Evolutionary conservation across 2,797 vertebrate genomes (phyloP), one percentile per base, ranked within the genome.

Genomic region (Sebastes cheni): DNA sequence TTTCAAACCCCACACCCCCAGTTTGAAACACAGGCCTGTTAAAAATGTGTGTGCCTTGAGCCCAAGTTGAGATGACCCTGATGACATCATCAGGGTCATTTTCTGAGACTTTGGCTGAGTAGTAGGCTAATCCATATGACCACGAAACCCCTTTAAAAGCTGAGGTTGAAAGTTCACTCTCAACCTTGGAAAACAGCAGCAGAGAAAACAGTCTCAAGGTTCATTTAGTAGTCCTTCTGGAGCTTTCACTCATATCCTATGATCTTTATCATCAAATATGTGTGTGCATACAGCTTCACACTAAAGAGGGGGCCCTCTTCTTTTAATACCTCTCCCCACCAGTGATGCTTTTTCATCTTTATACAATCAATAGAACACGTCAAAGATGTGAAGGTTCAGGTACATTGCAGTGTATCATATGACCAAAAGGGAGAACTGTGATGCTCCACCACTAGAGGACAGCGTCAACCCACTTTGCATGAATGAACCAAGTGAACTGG

Each of bases 361-460:
- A 64, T 4, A 39, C 22, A 6, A 58, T 46, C 5, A 69, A 52
- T 4, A 70, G 22, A 20, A 14, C 18, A 54, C n/a, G 27, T 55
- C 18, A n/a, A 7, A 42, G 30, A 34, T 54, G 18, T 39, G 16
- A 13, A 55, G 22, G 7, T 23, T 73, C 8, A 27, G 30, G 39
- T 39, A 39, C 13, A 34, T 16, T 72, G 55, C 8, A 62, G 11
- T 67, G 27, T 39, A 60, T 73, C 23, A 55, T 6, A 25, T 39
- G 39, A 50, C 60, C 34, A 42, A 60, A 46, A 30, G 4, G 14
- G 4, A 73, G 30, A 77, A n/a, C 20, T 65, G 5, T 56, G 34
- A 32, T 18, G 12, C 58, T 68, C 23, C 10, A 79, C 92, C 94
- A 91, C 89, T 86, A 93, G 94, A 92, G 91, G 92, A 6, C 90